These are phyloP conservation scores for Ascidia mentula DNA, from an alignment of 23 tunicate genomes.

Conservation along the genomic window DNA sequence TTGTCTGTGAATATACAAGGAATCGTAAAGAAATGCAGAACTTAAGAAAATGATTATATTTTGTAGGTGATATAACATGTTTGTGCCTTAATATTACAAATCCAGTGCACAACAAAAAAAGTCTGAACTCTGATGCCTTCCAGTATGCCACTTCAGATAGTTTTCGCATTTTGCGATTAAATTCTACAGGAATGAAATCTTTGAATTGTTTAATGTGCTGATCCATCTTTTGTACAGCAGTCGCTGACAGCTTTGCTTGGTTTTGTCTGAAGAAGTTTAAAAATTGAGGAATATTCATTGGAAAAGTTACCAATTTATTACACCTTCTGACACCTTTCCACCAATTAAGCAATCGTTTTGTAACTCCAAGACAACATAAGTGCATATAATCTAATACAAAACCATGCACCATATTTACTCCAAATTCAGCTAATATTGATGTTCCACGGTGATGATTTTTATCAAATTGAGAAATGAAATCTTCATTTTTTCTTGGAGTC, in stretches of 20 bases:
- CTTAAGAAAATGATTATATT: not conserved
- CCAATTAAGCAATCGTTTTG: not conserved
- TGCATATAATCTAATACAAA: constrained; percentile 12
- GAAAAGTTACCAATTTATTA: no score
- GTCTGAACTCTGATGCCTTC: constrained; percentile 19
- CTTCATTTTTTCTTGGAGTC: not conserved
- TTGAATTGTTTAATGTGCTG: not conserved
- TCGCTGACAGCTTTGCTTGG: not conserved
- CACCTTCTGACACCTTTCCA: not conserved
- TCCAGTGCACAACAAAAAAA: constrained; percentile 7
- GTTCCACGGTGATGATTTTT: not conserved
- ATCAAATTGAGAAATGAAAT: not conserved
- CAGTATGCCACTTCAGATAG: constrained; percentile 7
- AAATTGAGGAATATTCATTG: no score
- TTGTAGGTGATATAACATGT: not conserved
- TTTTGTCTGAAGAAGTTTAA: not conserved
- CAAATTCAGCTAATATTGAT: not conserved
- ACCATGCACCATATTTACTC: not conserved
- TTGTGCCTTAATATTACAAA: constrained; percentile 6
- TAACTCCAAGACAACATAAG: not conserved
- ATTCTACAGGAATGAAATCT: constrained; percentile 7
- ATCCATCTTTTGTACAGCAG: not conserved
- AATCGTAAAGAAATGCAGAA: not conserved
- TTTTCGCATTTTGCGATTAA: constrained; percentile 7
- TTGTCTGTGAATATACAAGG: not conserved